Base-by-base conservation (phyloP, 2,797 vertebrate genomes). In the Catamblyrhynchus diadema region DNA sequence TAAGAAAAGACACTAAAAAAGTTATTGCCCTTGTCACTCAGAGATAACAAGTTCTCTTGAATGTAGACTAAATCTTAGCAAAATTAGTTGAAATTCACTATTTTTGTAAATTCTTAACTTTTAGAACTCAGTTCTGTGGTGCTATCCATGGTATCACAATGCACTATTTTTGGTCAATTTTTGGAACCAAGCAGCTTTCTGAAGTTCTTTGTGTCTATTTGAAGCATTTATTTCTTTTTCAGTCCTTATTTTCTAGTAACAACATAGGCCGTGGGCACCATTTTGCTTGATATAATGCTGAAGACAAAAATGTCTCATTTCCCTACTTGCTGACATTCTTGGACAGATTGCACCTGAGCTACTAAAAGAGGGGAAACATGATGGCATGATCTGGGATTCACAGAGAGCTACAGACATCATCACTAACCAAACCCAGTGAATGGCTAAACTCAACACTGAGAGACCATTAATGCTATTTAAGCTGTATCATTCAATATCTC, bases 181-280 rank as follows among this genome's bases (percentile, higher is more conserved):
- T 64, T 74, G 42, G 8, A 80, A 83, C 35, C 30, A 59, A 69
- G 9, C 6, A 59, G 12, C 14, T 75, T 82, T 62, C 19, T 85
- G 21, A 77, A 72, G 18, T 37, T 51, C 41, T 91, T 42, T 72
- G 9, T 9, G 17, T 69, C 27, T 65, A 28, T 53, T 48, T 72
- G 9, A 57, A 77, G 7, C 19, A 54, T 37, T 82, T 51, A 6
- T 81, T 74, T 79, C 5, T 69, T 82, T 50, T 87, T 54, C 37
- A 35, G 23, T 50, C 19, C n/a, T 32, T 81, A 8, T 33, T 72
- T 89, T 75, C 60, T 41, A 33, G 12, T 39, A 47, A 65, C 39
- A 44, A 4, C 32, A 14, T 19, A 32, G 9, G 30, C 4, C 0
- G 1, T 47, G 23, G 5, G 27, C 17, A 20, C 2, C 4, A 30